Evolutionary conservation across 2,888 invertebrate genomes (phyloP), one percentile per base, ranked within the genome.

Genomic region (Dynastes tityus): DNA sequence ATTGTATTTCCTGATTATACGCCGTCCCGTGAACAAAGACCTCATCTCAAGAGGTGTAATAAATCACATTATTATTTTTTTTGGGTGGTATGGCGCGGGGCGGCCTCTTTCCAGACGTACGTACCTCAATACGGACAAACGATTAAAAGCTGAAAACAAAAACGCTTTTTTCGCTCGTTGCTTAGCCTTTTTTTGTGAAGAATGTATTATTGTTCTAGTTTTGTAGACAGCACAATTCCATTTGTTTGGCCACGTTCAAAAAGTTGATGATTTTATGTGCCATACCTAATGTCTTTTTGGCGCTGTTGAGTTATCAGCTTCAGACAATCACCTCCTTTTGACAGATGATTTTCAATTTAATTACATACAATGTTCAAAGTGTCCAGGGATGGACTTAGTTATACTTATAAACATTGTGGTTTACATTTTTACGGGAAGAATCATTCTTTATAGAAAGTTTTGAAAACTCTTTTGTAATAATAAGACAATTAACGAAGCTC

Each of bases 1-100:
- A 89, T 89, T 88, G 88, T 89, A 86, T 87, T 88, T 87, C 86
- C 87, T 86, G 88, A 86, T 87, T 86, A 85, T 82, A 82, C 82
- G 83, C 80, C 80, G 80, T 77, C 73, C 67, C 74, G 78, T 84
- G 84, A 87, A 87, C 88, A 85, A 83, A 84, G 84, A 82, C 84
- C 84, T 82, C 83, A 74, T 61, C 87, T 87, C 88, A 87, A 87
- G 87, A 87, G 87, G 85, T 86, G 86, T 86, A 85, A 88, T 88
- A 88, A 88, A 88, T 88, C 88, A 88, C 84, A 84, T 84, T 84
- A 84, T 86, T 86, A 86, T 85, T 84, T 83, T 84, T 71, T 45
- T 71, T 71, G 9, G n/a, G n/a, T 74, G 16, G 32, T 61, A 16
- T 27, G 55, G 37, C 29, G 51, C 5, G 29, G n/a, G 29, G 45